Conservation (phyloP, 2,113 vertebrate species). For the Phyllopteryx taeniolatus region DNA sequence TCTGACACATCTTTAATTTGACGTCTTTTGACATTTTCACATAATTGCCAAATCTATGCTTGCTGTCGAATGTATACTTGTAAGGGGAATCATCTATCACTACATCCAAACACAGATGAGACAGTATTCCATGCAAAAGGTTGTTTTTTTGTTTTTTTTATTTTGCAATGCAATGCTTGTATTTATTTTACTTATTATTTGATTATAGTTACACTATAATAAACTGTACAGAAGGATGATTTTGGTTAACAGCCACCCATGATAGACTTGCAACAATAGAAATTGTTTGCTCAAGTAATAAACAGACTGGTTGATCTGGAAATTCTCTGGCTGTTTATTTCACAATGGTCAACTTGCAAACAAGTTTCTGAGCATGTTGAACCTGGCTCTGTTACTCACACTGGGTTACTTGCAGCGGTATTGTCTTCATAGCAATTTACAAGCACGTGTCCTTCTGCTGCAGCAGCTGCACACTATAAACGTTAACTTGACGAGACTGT, state of each 20-base stretch:
- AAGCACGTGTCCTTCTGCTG: not conserved
- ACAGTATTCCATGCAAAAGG: slow-evolving; percentile 69
- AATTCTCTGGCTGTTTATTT: slow-evolving; percentile 9
- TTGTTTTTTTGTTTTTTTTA: slow-evolving; percentile 50
- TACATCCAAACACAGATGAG: not conserved
- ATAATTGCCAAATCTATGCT: not conserved
- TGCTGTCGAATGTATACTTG: slow-evolving; percentile 6
- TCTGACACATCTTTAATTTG: not conserved
- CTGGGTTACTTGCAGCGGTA: not conserved
- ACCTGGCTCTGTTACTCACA: not conserved
- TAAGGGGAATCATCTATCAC: no score
- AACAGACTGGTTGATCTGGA: slow-evolving; percentile 60
- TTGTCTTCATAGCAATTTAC: not conserved
- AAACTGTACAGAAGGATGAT: slow-evolving; percentile 83
- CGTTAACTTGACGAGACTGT: no score
- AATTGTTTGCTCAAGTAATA: slow-evolving; percentile 91
- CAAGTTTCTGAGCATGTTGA: not conserved
- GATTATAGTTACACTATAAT: slow-evolving; percentile 79
- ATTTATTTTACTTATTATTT: slow-evolving; percentile 73
- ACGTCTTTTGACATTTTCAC: not conserved
- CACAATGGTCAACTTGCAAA: not conserved
- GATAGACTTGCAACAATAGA: slow-evolving; percentile 91
- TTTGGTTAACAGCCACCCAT: slow-evolving; percentile 88
- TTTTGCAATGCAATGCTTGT: slow-evolving; percentile 83
- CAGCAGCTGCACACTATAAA: no score